A percentile compares a stretch with the other conserved stretches of the same genome.
Conservation (phyloP, 2,113 vertebrate genomes). For the Melierax canorus region DNA sequence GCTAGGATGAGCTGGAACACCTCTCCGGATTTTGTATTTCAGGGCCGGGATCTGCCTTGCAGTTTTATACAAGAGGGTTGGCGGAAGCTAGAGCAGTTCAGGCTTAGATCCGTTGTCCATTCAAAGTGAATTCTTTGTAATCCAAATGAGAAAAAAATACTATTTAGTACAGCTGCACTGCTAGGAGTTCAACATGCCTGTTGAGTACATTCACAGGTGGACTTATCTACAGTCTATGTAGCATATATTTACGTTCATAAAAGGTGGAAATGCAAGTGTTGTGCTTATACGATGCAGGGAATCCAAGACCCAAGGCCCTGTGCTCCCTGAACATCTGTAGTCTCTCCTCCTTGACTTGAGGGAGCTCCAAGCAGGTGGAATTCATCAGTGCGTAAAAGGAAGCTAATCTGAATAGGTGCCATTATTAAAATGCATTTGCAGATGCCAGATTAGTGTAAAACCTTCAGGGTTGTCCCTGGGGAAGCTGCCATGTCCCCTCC, state of each 20-base stretch:
- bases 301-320: not conserved
- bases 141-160: not conserved
- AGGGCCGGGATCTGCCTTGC: not conserved
- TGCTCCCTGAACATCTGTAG: not conserved
- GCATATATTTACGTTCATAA: not conserved
- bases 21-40: not conserved
- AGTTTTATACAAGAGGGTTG: not conserved
- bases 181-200: not conserved
- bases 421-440: constrained; percentile 29
- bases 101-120: not conserved
- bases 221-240: not conserved
- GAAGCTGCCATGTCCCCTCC: no score
- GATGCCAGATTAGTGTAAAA: no score
- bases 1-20: not conserved
- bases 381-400: constrained; percentile 12
- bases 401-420: constrained; percentile 43
- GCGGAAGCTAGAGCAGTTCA: not conserved
- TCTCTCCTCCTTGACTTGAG: not conserved
- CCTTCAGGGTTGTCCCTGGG: no score
- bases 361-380: constrained; percentile 39
- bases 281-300: not conserved
- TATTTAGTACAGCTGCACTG: not conserved
- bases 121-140: not conserved
- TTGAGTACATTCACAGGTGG: not conserved
- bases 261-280: not conserved